Base-by-base conservation (phyloP, 2,888 invertebrate species). In the Stenodera caucasica region DNA sequence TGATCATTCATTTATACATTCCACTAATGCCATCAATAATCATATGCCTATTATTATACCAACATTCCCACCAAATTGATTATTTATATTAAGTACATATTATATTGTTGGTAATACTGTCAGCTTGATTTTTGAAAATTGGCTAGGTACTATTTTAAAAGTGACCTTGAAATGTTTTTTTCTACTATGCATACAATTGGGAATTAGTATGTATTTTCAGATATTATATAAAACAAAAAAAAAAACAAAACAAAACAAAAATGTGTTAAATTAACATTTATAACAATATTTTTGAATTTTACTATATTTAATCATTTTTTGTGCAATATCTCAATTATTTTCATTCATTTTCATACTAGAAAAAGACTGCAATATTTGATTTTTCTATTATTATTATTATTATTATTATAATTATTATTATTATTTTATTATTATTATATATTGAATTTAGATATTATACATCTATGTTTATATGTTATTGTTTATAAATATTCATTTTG, bases 1-100 rank as follows among this genome's bases (percentile, higher is more conserved):
- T 67, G 80, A 81, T 70, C 80, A 80, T 69, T 75, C 80, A 33
- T 80, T 80, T 70, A 72, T 79, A 70, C 79, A 79, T 70, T 67
- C 77, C 45, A 77, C 73, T 61, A 75, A 76, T 59, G 70, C 77
- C 63, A 74, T 80, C 55, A 81, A 77, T 68, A 77, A 76, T 58
- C 79, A 81, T 66, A 78, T 81, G 79, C 80, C 80, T 54, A 78
- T 81, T 63, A 79, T 80, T 63, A 81, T 81, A 68, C 80, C 81
- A 49, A 80, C 80, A 11, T 81, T 81, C 70, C 81, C 80, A 68
- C 80, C 80, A 33, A 80, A 77, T 68, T 77, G 71, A 74, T 49
- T 55, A 15, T 51, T 54, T 30, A 14, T 50, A 1, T 3, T 35
- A 1, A 18, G 5, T 51, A 18, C 4, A 26, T 26, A 26, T 26